Conservation (phyloP, 2,797 vertebrate genomes). For the Oreonectes daqikongensis region DNA sequence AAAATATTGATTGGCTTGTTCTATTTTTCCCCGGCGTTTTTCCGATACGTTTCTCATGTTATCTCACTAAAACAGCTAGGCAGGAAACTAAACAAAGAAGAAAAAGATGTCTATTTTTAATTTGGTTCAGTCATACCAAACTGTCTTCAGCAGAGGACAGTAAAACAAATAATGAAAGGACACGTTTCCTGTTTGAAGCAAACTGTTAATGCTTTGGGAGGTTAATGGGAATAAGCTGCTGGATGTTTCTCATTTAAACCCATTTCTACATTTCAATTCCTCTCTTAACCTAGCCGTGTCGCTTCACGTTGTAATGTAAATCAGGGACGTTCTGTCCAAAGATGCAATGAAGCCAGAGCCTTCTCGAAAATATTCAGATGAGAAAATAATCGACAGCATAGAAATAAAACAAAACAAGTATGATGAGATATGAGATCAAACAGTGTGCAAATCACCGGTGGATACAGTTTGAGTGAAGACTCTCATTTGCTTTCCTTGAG, state of each 20-base stretch:
- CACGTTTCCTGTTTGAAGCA: constrained; percentile 36
- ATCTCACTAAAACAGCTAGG: constrained; percentile 45
- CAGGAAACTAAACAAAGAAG: neutral
- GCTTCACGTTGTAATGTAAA: neutral
- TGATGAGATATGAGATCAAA: constrained; percentile 1
- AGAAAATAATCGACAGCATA: constrained; percentile 4
- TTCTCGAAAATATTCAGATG: neutral
- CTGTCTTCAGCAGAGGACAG: constrained; percentile 20
- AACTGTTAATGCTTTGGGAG: constrained; percentile 44
- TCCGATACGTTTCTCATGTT: constrained; percentile 39
- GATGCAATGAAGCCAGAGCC: neutral
- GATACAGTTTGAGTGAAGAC: constrained; percentile 2
- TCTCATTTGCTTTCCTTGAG: constrained; percentile 18
- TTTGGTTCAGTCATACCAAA: constrained; percentile 11
- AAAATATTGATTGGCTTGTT: constrained; percentile 48
- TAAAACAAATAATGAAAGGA: constrained; percentile 31
- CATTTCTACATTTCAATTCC: constrained; percentile 12
- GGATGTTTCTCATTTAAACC: constrained; percentile 21
- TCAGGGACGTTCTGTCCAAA: neutral
- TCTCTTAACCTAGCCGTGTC: neutral
- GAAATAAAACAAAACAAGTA: constrained; percentile 11
- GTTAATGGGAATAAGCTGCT: constrained; percentile 41
- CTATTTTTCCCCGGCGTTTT: constrained; percentile 21
- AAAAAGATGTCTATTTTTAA: constrained; percentile 29
- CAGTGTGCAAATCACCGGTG: neutral